Conservation (phyloP, 2,888 invertebrate species). For the Pimpla rufipes region DNA sequence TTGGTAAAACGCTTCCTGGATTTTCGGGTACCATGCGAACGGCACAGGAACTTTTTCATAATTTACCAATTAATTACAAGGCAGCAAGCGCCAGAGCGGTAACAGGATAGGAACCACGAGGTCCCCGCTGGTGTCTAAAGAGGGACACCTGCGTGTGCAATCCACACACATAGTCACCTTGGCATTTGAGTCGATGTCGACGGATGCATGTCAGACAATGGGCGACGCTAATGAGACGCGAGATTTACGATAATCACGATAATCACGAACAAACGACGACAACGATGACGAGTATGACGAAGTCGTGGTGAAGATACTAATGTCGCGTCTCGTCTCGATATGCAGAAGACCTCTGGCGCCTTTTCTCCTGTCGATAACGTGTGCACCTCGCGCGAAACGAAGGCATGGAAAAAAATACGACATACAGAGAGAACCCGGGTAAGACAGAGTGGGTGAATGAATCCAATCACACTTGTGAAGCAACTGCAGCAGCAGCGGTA, state of each 20-base stretch:
- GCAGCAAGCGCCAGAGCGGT: constrained; percentile 2
- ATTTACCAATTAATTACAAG: constrained; percentile 77
- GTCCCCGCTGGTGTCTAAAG: constrained; percentile 30
- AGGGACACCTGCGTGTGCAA: constrained; percentile 44
- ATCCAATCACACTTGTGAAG: constrained; percentile 43
- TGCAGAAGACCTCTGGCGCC: constrained; percentile 9
- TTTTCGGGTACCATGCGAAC: background rate
- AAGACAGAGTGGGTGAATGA: constrained; percentile 26
- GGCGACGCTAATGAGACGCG: constrained; percentile 79
- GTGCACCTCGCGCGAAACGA: constrained; percentile 5
- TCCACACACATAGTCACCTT: constrained; percentile 78
- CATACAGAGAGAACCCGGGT: background rate
- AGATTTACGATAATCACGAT: constrained; percentile 70
- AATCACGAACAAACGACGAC: constrained; percentile 44
- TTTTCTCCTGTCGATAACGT: constrained; percentile 35
- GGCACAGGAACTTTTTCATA: constrained; percentile 46
- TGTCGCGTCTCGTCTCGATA: constrained; percentile 43
- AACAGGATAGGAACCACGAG: background rate
- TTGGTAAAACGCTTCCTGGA: background rate
- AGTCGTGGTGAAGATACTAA: constrained; percentile 36
- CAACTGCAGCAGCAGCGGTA: constrained; percentile 4
- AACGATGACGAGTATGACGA: constrained; percentile 14
- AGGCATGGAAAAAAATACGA: constrained; percentile 2
- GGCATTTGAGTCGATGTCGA: constrained; percentile 80
- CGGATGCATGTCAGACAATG: constrained; percentile 81